Conservation (phyloP, 2,113 vertebrate species). For the cattle (Bos taurus) region ARS-UCD2.0 NC_037351.1:12814501-12815000, state of each 20-base stretch:
- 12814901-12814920: neutral
- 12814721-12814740: neutral
- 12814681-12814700: neutral
- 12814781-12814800: neutral
- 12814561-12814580: neutral
- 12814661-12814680: neutral
- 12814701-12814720: neutral
- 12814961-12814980: neutral
- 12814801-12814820: neutral
- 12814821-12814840: neutral
- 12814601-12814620: neutral
- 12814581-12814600: neutral
- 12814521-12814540: neutral
- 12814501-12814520: neutral
- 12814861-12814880: neutral
- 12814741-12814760: neutral
- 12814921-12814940: neutral
- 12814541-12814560: neutral
- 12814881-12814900: neutral
- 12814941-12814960: neutral
- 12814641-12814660: neutral
- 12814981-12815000: neutral
- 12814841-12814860: neutral
- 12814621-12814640: neutral
- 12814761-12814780: neutral